Percentiles rank a stretch among this genome's conserved stretches.
These are phyloP conservation scores for Drosophila funebris DNA, from an alignment of 1,140 invertebrate species.

Conservation along the genomic window DNA sequence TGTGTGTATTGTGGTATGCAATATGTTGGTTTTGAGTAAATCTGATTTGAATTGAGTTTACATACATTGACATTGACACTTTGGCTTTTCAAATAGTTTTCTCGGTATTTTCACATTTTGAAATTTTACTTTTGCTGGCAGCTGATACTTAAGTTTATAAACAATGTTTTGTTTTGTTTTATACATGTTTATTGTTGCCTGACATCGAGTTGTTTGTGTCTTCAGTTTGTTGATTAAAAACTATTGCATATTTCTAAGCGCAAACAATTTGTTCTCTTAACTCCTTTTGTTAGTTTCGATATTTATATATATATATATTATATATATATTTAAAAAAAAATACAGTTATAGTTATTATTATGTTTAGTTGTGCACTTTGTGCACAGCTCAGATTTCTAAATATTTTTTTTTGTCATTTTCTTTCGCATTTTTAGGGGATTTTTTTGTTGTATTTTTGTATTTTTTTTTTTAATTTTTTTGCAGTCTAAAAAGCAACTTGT, in stretches of 20 bases:
- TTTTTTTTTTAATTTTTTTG: conserved; percentile 23
- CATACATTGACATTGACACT: conserved; percentile 10
- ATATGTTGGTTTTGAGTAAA: conserved; percentile 7
- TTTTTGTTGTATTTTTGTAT: conserved; percentile 6
- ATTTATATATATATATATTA: not conserved
- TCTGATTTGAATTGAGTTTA: conserved; percentile 9
- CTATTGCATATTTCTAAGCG: not conserved
- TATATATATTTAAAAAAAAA: conserved; percentile 21
- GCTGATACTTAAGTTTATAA: not conserved
- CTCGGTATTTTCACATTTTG: not conserved
- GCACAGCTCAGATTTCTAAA: conserved; percentile 11
- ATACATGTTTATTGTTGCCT: conserved; percentile 7
- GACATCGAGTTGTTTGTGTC: not conserved
- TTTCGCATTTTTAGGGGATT: too few species aligned
- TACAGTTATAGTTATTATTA: conserved; percentile 18
- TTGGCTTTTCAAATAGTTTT: conserved; percentile 12
- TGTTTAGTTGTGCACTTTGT: conserved; percentile 31
- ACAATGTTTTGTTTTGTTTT: not conserved
- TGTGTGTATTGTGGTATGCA: not conserved
- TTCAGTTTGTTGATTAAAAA: not conserved
- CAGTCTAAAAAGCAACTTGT: conserved; percentile 53
- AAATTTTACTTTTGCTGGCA: not conserved
- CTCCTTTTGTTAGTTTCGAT: conserved; percentile 1
- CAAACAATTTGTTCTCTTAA: conserved; percentile 2
- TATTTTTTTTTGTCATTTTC: conserved; percentile 12